phyloP scores from a whole-genome alignment of 1,140 invertebrate genomes.

The Listronotus oregonensis region DNA sequence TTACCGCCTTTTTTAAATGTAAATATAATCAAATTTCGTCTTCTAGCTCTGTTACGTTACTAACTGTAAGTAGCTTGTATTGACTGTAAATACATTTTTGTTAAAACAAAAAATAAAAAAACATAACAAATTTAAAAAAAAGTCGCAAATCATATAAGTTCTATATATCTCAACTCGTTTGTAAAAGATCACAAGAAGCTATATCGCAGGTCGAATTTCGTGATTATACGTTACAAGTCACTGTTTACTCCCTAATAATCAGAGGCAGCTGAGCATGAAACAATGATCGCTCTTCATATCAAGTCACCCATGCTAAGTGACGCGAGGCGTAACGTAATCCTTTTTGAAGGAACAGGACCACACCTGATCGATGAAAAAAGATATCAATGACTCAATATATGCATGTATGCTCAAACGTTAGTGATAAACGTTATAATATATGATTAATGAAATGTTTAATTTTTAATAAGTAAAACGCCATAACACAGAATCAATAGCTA shows the following conservation, averaged over 20 bases:
- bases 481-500: no score
- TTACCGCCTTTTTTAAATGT: no score
- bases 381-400: slow-evolving; percentile 8
- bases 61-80: no score
- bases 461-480: no score
- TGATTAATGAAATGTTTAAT: no score
- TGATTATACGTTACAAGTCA: slow-evolving; percentile 46
- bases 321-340: slow-evolving; percentile 43
- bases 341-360: slow-evolving; percentile 35
- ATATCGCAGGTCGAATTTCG: slow-evolving; percentile 35
- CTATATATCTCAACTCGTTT: not conserved
- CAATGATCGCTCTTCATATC: slow-evolving; percentile 46
- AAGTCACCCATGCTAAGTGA: slow-evolving; percentile 43
- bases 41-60: no score
- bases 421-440: no score
- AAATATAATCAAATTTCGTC: no score
- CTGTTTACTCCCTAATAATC: slow-evolving; percentile 47
- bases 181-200: slow-evolving; percentile 23
- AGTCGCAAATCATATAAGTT: no score
- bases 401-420: not conserved
- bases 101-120: no score
- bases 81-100: no score
- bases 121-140: no score
- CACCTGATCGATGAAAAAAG: slow-evolving; percentile 36
- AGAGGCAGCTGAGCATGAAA: slow-evolving; percentile 47